phyloP scores from a whole-genome alignment of 92 coral and sea anemone species.

The Phenganax marumi region DNA sequence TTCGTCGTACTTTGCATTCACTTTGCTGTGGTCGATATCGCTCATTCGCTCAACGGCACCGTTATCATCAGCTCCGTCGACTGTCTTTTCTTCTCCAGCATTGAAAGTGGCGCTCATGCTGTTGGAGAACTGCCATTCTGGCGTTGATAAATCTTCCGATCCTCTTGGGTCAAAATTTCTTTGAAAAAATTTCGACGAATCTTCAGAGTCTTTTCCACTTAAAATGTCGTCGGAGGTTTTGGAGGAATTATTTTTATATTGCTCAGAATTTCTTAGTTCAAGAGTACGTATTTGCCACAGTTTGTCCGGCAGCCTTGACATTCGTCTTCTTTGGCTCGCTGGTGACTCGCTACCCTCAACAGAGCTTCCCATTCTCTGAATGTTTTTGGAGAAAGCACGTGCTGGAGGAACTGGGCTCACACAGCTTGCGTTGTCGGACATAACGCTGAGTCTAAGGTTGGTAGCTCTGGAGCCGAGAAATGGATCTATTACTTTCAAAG shows the following conservation, averaged over 20 bases:
- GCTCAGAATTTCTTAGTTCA: constrained; percentile 39
- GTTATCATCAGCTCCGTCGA: constrained; percentile 20
- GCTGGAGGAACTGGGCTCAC: constrained; percentile 19
- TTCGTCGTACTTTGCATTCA: neutral
- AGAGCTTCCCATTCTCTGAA: constrained; percentile 44
- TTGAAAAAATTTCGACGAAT: neutral
- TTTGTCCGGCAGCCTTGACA: constrained; percentile 8
- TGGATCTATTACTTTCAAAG: constrained; percentile 83
- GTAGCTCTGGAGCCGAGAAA: constrained; percentile 69
- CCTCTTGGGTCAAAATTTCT: neutral
- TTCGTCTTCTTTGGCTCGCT: constrained; percentile 28
- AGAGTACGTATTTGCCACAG: constrained; percentile 25
- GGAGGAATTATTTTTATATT: neutral
- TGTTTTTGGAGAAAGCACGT: constrained; percentile 46
- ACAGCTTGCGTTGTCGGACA: constrained; percentile 25
- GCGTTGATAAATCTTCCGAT: neutral
- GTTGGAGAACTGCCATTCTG: neutral
- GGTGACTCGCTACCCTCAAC: constrained; percentile 47
- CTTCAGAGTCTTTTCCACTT: constrained; percentile 35
- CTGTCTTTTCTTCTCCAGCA: neutral
- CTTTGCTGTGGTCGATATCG: neutral
- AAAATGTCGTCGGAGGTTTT: constrained; percentile 25
- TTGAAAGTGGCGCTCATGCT: neutral
- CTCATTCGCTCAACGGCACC: neutral
- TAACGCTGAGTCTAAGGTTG: constrained; percentile 57